phyloP scores from a whole-genome alignment of 2,888 invertebrate species.

The Eustalomyia histrio region DNA sequence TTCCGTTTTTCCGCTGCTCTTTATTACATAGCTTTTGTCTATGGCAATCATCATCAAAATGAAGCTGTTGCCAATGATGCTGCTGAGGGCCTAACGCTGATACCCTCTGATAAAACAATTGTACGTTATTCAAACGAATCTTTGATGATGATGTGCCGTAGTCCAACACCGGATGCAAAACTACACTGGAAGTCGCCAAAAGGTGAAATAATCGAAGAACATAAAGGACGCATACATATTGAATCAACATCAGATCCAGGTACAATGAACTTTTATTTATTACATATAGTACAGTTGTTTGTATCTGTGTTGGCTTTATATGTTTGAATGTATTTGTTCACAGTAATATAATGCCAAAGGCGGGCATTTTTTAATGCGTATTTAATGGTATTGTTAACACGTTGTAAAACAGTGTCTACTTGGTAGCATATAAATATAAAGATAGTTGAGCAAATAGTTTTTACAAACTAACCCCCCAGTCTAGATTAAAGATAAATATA shows the following conservation, averaged over 20 bases:
- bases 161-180: slow-evolving; percentile 72
- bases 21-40: slow-evolving; percentile 70
- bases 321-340: not conserved
- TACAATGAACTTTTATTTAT: slow-evolving; percentile 53
- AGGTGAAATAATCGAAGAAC: slow-evolving; percentile 76
- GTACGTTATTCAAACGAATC: slow-evolving; percentile 80
- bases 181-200: slow-evolving; percentile 79
- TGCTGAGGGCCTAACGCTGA: slow-evolving; percentile 71
- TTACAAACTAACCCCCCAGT: no score
- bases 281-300: not conserved
- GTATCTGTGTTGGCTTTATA: not conserved
- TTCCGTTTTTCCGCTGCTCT: slow-evolving; percentile 35
- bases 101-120: slow-evolving; percentile 76
- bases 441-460: not conserved
- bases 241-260: slow-evolving; percentile 75
- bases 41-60: slow-evolving; percentile 71
- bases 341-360: slow-evolving; percentile 33
- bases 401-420: slow-evolving; percentile 52
- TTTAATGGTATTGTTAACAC: slow-evolving; percentile 65
- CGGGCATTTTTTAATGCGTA: slow-evolving; percentile 58
- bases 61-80: slow-evolving; percentile 66
- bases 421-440: not conserved
- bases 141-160: slow-evolving; percentile 79
- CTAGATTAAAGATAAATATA: no score
- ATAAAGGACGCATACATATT: slow-evolving; percentile 79